These are phyloP conservation scores for Zhuqinia jingwanae DNA, from an alignment of 2,888 invertebrate species.

Conservation along the genomic window DNA sequence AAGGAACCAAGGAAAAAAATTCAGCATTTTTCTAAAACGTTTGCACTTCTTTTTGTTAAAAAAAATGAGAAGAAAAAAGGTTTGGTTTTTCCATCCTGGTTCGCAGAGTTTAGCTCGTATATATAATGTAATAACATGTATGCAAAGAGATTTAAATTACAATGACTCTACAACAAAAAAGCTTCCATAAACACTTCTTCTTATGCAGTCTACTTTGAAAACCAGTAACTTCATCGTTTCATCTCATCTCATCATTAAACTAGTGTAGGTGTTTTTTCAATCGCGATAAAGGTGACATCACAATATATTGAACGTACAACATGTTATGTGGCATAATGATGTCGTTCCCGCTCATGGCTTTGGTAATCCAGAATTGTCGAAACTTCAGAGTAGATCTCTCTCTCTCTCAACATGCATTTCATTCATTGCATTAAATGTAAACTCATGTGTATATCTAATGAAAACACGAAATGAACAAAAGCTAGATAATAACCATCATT, in stretches of 20 bases:
- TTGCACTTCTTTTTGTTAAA: neutral
- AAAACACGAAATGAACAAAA: too few relatives aligned
- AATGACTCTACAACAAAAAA: neutral
- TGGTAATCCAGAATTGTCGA: too few relatives aligned
- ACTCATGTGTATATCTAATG: too few relatives aligned
- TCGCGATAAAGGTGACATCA: too few relatives aligned
- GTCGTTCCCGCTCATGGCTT: too few relatives aligned
- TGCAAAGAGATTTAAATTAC: too few relatives aligned
- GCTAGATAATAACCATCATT: too few relatives aligned
- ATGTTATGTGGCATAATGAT: too few relatives aligned
- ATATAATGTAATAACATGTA: neutral
- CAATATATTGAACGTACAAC: too few relatives aligned
- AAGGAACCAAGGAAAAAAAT: slow-evolving; percentile 36
- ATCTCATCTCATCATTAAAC: neutral
- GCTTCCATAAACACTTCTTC: neutral
- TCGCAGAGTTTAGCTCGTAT: neutral
- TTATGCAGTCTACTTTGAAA: neutral
- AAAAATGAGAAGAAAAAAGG: slow-evolving; percentile 8
- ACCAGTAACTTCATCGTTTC: neutral
- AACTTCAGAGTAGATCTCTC: too few relatives aligned
- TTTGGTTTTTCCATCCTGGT: slow-evolving; percentile 25
- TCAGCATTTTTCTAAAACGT: neutral
- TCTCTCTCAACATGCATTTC: too few relatives aligned
- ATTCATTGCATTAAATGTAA: too few relatives aligned
- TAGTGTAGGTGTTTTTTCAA: neutral